These are phyloP conservation scores for Crossoptilon crossoptilon DNA, from an alignment of 2,797 vertebrate genomes.

Conservation along the genomic window DNA sequence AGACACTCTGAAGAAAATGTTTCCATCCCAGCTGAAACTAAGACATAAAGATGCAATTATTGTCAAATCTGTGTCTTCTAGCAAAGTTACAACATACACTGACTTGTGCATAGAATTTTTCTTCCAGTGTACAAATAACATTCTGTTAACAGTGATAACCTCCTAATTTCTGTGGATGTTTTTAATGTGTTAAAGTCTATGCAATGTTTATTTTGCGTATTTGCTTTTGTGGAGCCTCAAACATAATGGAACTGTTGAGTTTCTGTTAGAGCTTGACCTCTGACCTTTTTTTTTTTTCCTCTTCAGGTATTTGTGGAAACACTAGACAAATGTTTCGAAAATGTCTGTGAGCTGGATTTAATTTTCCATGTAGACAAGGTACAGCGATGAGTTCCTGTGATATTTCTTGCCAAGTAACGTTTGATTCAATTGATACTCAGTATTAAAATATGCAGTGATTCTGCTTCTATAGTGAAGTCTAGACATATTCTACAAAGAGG, in stretches of 20 bases:
- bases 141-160: background rate
- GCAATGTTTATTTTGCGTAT: background rate
- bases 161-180: background rate
- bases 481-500: background rate
- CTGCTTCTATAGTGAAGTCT: background rate
- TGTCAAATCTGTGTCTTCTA: background rate
- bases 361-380: slow-evolving; percentile 99
- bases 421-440: background rate
- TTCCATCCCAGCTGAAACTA: too few relatives aligned
- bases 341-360: slow-evolving; percentile 98
- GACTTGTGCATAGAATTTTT: background rate
- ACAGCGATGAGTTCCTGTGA: slow-evolving; percentile 41
- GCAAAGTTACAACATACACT: background rate
- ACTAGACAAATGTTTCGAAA: slow-evolving; percentile 99
- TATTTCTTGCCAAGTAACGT: slow-evolving; percentile 19
- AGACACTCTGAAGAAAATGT: too few relatives aligned
- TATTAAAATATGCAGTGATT: background rate
- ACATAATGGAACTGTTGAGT: background rate
- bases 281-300: background rate
- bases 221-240: background rate
- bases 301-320: slow-evolving; percentile 98
- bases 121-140: background rate
- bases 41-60: background rate
- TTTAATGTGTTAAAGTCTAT: background rate
- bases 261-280: slow-evolving; percentile 54